Evolutionary conservation across 2,113 vertebrate species (phyloP), one percentile per base, ranked within the genome.

Genomic region (Hippopotamus amphibius): DNA sequence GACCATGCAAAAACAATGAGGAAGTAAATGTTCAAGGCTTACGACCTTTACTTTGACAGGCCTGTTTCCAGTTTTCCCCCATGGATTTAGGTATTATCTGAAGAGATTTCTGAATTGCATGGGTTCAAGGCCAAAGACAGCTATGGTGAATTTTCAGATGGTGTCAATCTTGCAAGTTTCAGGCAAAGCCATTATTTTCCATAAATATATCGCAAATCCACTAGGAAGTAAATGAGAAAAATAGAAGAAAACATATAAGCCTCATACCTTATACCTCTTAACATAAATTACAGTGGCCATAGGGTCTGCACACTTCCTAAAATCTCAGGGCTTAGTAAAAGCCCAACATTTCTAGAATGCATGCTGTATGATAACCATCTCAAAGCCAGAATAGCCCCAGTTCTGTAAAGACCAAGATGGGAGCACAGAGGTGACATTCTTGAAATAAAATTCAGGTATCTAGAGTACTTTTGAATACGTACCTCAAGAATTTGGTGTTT

Each of bases 91-190:
- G 13, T 72, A 57, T 68, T 57, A 77, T 28, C 43, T 72, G 63
- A 94, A 95, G 82, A 94, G 55, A 17, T 88, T 93, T 96, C 85
- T 28, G n/a, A 87, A 85, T 50, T 59, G 16, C 88, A n/a, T 63
- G 72, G 43, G 72, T 74, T 97, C 72, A 96, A 97, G 86, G 55
- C 41, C 90, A 94, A 90, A 93, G 76, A 84, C 30, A 90, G 65
- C 41, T 57, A 61, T 55, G 41, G 24, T 71, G 50, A 93, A 81
- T 88, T 95, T 94, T 88, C 93, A 91, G 66, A 69, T 2, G 41
- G 14, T 46, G 50, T 79, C 92, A n/a, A 28, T 93, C 48, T 86
- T 87, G 46, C 81, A 83, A 72, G 80, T 88, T 61, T 86, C 92
- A 87, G 57, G 21, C 55, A 89, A 92, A 82, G 37, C 22, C 74